Evolutionary conservation across 2,113 vertebrate species (phyloP).

Genomic region (Scytalopus superciliaris): DNA sequence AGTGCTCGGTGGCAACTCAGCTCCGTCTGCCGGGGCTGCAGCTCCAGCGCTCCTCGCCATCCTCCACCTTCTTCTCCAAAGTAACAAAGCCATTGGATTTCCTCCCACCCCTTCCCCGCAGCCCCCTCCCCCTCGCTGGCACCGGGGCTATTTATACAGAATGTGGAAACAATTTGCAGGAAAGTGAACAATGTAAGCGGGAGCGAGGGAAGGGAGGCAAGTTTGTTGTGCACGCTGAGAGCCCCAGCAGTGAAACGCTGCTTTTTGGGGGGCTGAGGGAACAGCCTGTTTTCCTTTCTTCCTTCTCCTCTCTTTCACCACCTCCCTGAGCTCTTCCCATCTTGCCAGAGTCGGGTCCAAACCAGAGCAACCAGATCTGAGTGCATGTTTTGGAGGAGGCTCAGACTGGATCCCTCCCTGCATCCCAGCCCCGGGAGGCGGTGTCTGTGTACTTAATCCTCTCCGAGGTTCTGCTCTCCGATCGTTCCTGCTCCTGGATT

Average conservation of each 20-base stretch:
- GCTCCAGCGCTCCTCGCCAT: constrained; percentile 16
- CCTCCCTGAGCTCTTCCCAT: background rate
- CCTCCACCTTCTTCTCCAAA: constrained; percentile 32
- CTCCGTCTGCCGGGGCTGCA: background rate
- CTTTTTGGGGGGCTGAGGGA: background rate
- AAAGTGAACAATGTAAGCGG: constrained; percentile 6
- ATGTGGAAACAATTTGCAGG: constrained; percentile 63
- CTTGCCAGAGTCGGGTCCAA: background rate
- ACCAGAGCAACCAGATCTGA: constrained; percentile 21
- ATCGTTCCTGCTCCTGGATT: constrained; percentile 1
- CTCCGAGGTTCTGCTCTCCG: background rate
- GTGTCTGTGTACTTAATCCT: background rate
- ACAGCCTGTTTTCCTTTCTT: background rate
- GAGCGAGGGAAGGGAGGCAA: constrained; percentile 7
- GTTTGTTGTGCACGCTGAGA: background rate
- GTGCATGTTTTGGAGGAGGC: background rate
- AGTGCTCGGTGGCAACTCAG: constrained; percentile 47
- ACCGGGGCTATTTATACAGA: constrained; percentile 54
- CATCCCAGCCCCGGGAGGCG: background rate
- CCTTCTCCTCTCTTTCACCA: background rate
- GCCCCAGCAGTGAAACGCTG: background rate
- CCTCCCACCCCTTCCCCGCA: background rate
- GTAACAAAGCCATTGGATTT: constrained; percentile 35
- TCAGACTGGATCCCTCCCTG: background rate
- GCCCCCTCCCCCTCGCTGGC: constrained; percentile 33